Evolutionary conservation across 2,113 vertebrate species (phyloP).

Genomic region (Cromileptes altivelis): DNA sequence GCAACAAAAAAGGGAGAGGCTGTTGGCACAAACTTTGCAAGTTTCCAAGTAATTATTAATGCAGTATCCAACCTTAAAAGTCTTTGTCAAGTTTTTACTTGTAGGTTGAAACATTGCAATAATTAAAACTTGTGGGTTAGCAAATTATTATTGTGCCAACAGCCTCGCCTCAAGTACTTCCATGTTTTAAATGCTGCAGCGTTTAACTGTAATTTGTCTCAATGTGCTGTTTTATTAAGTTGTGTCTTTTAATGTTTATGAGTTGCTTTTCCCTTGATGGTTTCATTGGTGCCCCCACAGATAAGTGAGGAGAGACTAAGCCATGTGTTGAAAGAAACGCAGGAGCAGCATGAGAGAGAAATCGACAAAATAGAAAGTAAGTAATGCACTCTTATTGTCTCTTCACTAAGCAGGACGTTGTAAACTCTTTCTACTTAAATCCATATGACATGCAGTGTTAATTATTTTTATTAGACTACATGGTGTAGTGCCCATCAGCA

Average conservation of each 20-base stretch:
- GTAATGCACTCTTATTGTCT: background rate
- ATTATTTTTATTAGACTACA: background rate
- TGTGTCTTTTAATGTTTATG: background rate
- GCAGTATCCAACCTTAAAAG: background rate
- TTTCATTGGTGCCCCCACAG: conserved; percentile 54
- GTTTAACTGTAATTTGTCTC: background rate
- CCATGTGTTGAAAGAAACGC: conserved; percentile 73
- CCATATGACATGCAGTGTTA: background rate
- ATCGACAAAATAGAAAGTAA: conserved; percentile 71
- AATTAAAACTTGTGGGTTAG: background rate
- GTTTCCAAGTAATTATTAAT: background rate
- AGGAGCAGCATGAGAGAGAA: conserved; percentile 76
- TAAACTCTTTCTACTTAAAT: background rate
- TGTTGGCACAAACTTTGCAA: background rate
- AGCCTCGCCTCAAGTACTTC: background rate
- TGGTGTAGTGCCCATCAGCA: background rate
- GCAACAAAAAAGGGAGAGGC: background rate
- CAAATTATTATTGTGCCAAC: background rate
- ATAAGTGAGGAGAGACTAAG: conserved; percentile 76
- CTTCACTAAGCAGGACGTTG: background rate
- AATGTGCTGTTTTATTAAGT: background rate
- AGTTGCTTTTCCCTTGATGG: background rate
- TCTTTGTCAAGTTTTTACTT: background rate
- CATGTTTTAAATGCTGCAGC: background rate
- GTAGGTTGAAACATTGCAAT: no score